These are phyloP conservation scores for Ricordea florida DNA, from an alignment of 92 coral and sea anemone species.

Conservation along the genomic window DNA sequence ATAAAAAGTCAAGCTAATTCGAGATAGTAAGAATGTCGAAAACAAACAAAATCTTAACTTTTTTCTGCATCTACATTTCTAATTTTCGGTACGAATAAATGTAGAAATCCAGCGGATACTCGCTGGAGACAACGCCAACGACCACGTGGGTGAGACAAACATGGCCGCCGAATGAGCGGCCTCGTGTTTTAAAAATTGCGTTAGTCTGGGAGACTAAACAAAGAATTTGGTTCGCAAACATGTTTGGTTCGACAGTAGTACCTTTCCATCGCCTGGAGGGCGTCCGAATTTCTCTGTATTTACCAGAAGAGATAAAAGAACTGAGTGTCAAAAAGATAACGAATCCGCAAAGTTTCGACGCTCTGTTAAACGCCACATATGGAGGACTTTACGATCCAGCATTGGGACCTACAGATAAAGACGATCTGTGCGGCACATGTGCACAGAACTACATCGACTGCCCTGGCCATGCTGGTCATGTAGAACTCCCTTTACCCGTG, in stretches of 20 bases:
- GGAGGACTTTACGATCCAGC: slow-evolving; percentile 97
- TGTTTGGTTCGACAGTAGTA: slow-evolving; percentile 73
- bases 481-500: slow-evolving; percentile 90
- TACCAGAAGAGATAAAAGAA: slow-evolving; percentile 76
- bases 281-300: slow-evolving; percentile 75
- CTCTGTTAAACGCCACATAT: slow-evolving; percentile 80
- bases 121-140: background rate
- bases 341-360: slow-evolving; percentile 90
- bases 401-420: slow-evolving; percentile 93
- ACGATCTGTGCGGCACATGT: slow-evolving; percentile 94
- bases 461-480: slow-evolving; percentile 96
- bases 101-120: too few species aligned
- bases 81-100: too few species aligned
- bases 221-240: background rate
- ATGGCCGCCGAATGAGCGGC: slow-evolving; percentile 29
- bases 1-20: too few species aligned
- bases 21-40: too few species aligned
- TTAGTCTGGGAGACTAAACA: too few species aligned
- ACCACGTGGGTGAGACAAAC: slow-evolving; percentile 38
- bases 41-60: too few species aligned
- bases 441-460: slow-evolving; percentile 86
- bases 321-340: slow-evolving; percentile 87
- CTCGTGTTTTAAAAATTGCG: background rate
- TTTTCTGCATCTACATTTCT: too few species aligned
- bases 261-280: slow-evolving; percentile 85